Evolutionary conservation across 2,888 invertebrate genomes (phyloP), one percentile per base, ranked within the genome.

Genomic region (Mallateleia sp.): DNA sequence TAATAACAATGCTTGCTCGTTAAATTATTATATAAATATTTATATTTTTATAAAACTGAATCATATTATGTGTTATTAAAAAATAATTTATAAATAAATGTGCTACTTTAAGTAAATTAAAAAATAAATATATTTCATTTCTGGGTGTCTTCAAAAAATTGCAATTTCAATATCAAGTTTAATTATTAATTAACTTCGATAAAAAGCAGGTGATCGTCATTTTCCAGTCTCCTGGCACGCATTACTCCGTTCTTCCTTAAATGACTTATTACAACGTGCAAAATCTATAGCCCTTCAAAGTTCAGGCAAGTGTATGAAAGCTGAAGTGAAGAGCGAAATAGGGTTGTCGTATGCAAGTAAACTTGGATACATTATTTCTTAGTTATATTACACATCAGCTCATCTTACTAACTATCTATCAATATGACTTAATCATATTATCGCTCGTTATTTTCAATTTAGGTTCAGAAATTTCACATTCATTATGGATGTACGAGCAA

Each of bases 281-380:
- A 85, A 81, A 75, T 83, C 89, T 88, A 85, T 83, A 89, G 80
- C 86, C 67, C 86, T 94, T 94, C 93, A 91, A 92, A 91, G 94
- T 91, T 94, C 94, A 94, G 89, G 91, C 93, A 94, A 92, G 93
- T 94, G 92, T 94, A 89, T 91, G 91, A 89, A 91, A 90, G 92
- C 93, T 94, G 93, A 94, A 93, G 93, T 92, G 92, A 91, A 7
- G 75, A 94, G 93, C 93, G 92, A 92, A 92, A 92, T 92, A 92
- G 93, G 93, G 91, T 93, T 91, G 92, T 91, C 93, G 91, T 94
- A 91, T 92, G 92, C 94, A 94, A 95, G 95, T 95, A 95, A 94
- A 94, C 93, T 94, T 92, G 75, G 85, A 84, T 82, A 85, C 77
- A 88, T 89, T 89, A 85, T 85, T 88, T 85, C 89, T 88, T 80